A percentile compares a stretch with the other conserved stretches of the same genome.
phyloP scores from a whole-genome alignment of 2,888 invertebrate species.

The Rhingia campestris region DNA sequence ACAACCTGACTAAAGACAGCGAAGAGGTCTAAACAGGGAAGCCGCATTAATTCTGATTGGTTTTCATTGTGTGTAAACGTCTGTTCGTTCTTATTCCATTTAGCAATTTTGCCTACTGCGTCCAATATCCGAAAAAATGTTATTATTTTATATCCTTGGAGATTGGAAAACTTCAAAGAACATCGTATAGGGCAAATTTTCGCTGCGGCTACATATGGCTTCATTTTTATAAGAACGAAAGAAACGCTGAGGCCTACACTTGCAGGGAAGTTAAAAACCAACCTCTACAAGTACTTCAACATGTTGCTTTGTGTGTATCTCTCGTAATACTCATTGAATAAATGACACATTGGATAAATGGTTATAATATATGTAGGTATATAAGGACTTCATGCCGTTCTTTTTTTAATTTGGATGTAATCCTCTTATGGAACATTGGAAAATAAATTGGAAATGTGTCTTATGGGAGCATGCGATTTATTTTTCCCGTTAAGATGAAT shows the following conservation, averaged over 20 bases:
- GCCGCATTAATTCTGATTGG: slow-evolving; percentile 51
- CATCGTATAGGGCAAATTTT: slow-evolving; percentile 37
- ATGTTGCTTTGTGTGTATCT: slow-evolving; percentile 16
- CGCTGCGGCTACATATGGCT: slow-evolving; percentile 41
- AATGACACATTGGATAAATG: slow-evolving; percentile 40
- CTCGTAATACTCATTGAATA: slow-evolving; percentile 21
- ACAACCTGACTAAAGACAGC: neutral
- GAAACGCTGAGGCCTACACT: slow-evolving; percentile 44
- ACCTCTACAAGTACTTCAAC: slow-evolving; percentile 6
- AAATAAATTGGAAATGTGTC: slow-evolving; percentile 66
- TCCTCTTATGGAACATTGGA: slow-evolving; percentile 64
- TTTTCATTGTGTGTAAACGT: slow-evolving; percentile 47
- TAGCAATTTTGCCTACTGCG: slow-evolving; percentile 46
- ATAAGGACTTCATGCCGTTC: neutral
- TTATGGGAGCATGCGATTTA: slow-evolving; percentile 24
- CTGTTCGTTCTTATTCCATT: slow-evolving; percentile 1
- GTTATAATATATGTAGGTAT: slow-evolving; percentile 20
- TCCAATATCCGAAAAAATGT: slow-evolving; percentile 47
- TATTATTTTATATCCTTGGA: slow-evolving; percentile 62
- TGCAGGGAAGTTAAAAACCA: slow-evolving; percentile 27
- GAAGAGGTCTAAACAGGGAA: slow-evolving; percentile 37
- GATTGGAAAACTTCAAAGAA: slow-evolving; percentile 63
- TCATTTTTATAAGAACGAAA: slow-evolving; percentile 32
- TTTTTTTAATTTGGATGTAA: slow-evolving; percentile 63
- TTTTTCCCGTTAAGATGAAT: slow-evolving; percentile 30